Base-by-base conservation (phyloP, 2,888 invertebrate genomes). In the Caradrina kadenii region DNA sequence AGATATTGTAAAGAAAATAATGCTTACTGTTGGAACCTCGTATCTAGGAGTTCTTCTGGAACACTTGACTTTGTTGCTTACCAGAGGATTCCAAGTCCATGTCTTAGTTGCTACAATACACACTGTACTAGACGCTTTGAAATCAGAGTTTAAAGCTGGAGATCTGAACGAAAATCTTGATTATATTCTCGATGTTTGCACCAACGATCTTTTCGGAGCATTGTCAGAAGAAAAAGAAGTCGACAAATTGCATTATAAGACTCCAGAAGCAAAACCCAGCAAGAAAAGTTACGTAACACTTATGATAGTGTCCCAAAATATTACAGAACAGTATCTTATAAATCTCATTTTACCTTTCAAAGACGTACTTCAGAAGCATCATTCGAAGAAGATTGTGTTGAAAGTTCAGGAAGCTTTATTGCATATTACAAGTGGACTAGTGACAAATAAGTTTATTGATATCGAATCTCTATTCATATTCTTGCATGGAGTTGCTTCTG, bases 181-280 rank as follows among this genome's bases (percentile, higher is more conserved):
- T 63, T 97, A 97, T 73, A 97, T 99, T 62, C 93, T 98, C 17
- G 97, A 98, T 89, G 98, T 99, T 7, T 98, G 98, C 80, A 97
- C 97, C 54, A 97, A 98, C 73, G 99, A 99, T 92, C 96, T 99
- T 50, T 99, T 99, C 89, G 99, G 99, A 0, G 96, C 97, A 17
- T 95, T 98, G 6, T 97, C 98, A 0, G 99, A 99, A 88, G 99
- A 99, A 92, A 99, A 99, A 91, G 98, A 99, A 93, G 97, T 99
- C 0, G 97, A 97, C 0, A 98, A 98, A 87, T 97, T 99, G 35
- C 97, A 97, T 8, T 97, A 97, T 15, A 98, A 98, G 90, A 97
- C 97, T 1, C 97, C 97, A 0, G 98, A 98, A 94, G 98, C 98
- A 0, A 98, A 97, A 88, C 97, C 97, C 0, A 97, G 97, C 67